Conservation (phyloP, 2,113 vertebrate species). For the Sakesphorus luctuosus region DNA sequence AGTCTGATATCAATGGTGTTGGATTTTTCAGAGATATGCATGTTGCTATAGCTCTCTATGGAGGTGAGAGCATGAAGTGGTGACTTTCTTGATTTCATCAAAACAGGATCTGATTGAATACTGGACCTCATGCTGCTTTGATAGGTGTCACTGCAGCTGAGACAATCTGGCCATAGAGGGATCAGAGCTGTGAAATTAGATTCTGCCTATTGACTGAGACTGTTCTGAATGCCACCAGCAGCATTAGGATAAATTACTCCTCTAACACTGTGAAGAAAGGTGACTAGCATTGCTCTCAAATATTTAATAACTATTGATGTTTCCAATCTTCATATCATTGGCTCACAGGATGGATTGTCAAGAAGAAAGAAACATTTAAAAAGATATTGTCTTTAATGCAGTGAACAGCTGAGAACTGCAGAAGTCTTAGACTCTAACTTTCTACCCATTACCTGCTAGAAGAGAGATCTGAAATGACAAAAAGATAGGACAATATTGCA, state of each 20-base stretch:
- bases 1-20: not conserved
- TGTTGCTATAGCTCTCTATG: not conserved
- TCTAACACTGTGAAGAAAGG: not conserved
- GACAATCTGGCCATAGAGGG: not conserved
- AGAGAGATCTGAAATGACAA: not conserved
- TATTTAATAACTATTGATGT: not conserved
- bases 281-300: not conserved
- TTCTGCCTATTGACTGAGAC: not conserved
- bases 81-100: not conserved
- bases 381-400: not conserved
- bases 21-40: not conserved
- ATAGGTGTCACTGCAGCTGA: not conserved
- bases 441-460: not conserved
- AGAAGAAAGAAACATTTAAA: not conserved
- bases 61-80: not conserved
- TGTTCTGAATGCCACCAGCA: not conserved
- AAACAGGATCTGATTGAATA: not conserved
- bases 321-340: not conserved
- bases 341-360: not conserved
- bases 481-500: not conserved
- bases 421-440: not conserved
- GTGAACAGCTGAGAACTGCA: not conserved
- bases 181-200: constrained; percentile 7
- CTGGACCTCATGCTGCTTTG: not conserved
- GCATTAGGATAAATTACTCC: constrained; percentile 3